Percentiles rank a stretch among this genome's conserved stretches.
phyloP scores from a whole-genome alignment of 2,888 invertebrate species.

The Drosophila meridionalis region DNA sequence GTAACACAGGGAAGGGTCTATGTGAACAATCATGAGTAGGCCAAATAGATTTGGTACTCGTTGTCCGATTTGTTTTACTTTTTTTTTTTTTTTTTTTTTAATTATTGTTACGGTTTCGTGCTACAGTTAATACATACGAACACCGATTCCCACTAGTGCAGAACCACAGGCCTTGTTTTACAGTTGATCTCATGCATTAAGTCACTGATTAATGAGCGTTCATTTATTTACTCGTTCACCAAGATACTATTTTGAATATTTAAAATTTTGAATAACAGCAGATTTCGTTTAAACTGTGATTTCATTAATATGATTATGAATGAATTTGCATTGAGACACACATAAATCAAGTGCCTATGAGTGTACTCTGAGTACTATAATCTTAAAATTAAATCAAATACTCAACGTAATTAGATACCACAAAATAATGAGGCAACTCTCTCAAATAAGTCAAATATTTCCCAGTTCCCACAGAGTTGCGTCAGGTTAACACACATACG shows the following conservation, averaged over 20 bases:
- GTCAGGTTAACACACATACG: background rate
- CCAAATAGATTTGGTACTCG: slow-evolving; percentile 45
- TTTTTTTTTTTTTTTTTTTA: slow-evolving; percentile 11
- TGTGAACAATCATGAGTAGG: slow-evolving; percentile 42
- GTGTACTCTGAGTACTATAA: background rate
- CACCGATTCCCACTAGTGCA: slow-evolving; percentile 29
- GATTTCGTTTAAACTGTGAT: background rate
- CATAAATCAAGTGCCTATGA: background rate
- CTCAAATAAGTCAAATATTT: slow-evolving; percentile 15
- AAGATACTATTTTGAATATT: background rate
- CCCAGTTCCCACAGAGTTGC: slow-evolving; percentile 38
- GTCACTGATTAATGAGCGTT: slow-evolving; percentile 18
- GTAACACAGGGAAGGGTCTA: slow-evolving; percentile 40
- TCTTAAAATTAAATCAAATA: background rate
- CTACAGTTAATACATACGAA: slow-evolving; percentile 16
- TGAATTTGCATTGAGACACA: background rate
- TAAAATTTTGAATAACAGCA: background rate
- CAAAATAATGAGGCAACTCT: slow-evolving; percentile 17
- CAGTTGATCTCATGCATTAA: slow-evolving; percentile 4
- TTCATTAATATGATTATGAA: background rate
- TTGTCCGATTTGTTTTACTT: slow-evolving; percentile 4
- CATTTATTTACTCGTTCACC: background rate
- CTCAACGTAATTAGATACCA: background rate
- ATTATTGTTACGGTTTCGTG: slow-evolving; percentile 49
- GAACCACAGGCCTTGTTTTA: slow-evolving; percentile 26